Evolutionary conservation across 2,888 invertebrate species (phyloP), one percentile per base, ranked within the genome.

Genomic region (Andrena minutula): DNA sequence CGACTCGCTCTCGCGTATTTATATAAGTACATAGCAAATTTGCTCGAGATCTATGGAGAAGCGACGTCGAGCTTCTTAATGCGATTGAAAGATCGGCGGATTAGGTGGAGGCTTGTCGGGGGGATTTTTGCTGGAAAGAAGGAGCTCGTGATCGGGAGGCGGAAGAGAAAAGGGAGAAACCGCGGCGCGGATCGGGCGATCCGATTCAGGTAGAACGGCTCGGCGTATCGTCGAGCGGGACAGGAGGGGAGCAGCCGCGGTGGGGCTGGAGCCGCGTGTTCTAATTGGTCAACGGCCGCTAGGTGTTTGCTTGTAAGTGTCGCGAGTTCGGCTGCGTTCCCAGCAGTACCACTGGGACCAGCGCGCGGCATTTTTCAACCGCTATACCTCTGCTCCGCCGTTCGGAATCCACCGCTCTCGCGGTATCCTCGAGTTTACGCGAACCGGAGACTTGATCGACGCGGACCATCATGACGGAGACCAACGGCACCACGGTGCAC

Each of bases 231-330:
- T 16, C 0, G 12, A 5, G 53, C 35, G 23, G 23, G 30, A 51
- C 16, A 58, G 20, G n/a, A 32, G 58, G 69, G 53, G n/a, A 28
- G 16, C 16, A 41, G 8, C 41, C 20, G 20, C 65, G 84, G 86
- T 80, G 84, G 85, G 86, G 82, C 53, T 68, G 23, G 41, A 51
- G 26, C 28, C 69, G 66, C 75, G 83, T 72, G 72, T 63, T 88
- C 83, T 84, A 88, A 92, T 92, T 92, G 91, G 91, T 72, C 86
- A 71, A 83, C 75, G 79, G 82, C 75, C 78, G 74, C 87, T 85
- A 90, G 90, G 91, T 90, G 89, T 89, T 86, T 81, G 90, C 84
- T 69, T 89, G 90, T 90, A 91, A 92, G 91, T 91, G 90, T 87
- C 89, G 86, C 73, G 86, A 83, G 87, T 87, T 86, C 82, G 88